These are phyloP conservation scores for Micrasema minimum DNA, from an alignment of 1,140 invertebrate genomes.

Conservation along the genomic window DNA sequence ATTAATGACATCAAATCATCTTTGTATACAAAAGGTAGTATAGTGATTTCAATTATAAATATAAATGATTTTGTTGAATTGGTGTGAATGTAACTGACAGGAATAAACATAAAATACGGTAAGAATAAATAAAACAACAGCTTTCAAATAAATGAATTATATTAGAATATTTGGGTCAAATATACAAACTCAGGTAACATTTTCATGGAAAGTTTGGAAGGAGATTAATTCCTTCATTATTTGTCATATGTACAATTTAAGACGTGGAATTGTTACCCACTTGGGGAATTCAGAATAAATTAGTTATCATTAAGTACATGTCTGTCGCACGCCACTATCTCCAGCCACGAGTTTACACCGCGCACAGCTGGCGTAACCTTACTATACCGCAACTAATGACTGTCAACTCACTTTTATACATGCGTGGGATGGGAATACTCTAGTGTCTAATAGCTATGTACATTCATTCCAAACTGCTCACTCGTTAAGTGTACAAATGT, in stretches of 20 bases:
- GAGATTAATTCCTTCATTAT: background rate
- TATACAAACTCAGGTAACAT: conserved; percentile 39
- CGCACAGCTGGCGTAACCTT: background rate
- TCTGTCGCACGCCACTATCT: background rate
- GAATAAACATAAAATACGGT: no score
- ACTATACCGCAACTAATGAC: background rate
- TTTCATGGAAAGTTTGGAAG: conserved; percentile 10
- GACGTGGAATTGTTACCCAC: conserved; percentile 7
- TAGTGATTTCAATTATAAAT: no score
- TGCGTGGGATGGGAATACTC: no score
- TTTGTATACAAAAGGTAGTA: no score
- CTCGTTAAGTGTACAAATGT: no score
- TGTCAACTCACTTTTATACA: background rate
- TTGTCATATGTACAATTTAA: conserved; percentile 19
- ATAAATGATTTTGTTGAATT: no score
- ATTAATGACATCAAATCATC: no score
- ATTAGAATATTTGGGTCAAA: conserved; percentile 33
- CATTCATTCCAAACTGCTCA: no score
- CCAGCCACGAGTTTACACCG: background rate
- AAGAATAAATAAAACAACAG: conserved; percentile 36
- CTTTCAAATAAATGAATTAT: conserved; percentile 36
- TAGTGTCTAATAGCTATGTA: no score
- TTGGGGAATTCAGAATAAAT: background rate
- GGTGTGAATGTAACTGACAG: no score
- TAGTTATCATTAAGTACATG: conserved; percentile 2